These are phyloP conservation scores for Theocolax elegans DNA, from an alignment of 1,140 invertebrate genomes.

Conservation along the genomic window DNA sequence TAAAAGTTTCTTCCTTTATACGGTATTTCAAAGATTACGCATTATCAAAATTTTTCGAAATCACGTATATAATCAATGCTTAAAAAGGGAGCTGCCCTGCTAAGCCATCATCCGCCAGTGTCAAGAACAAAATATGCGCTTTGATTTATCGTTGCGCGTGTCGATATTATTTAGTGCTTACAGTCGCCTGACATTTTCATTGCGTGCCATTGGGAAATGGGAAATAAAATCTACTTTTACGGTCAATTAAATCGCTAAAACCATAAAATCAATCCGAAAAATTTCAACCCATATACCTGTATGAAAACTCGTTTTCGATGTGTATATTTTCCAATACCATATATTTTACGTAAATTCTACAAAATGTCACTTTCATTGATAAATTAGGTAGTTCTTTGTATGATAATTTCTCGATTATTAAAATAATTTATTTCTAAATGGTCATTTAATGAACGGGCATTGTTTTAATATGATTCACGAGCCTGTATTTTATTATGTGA, in stretches of 20 bases:
- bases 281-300: neutral
- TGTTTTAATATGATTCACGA: too few species aligned
- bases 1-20: too few species aligned
- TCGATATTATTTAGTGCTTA: conserved; percentile 38
- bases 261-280: conserved; percentile 14
- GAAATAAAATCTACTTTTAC: conserved; percentile 36
- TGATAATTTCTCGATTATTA: too few species aligned
- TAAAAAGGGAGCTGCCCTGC: neutral
- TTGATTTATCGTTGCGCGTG: conserved; percentile 24
- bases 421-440: too few species aligned
- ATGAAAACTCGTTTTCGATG: too few species aligned
- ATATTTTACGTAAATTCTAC: too few species aligned
- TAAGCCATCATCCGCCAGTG: conserved; percentile 22
- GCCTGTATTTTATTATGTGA: too few species aligned
- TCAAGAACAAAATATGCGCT: conserved; percentile 26
- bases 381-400: too few species aligned
- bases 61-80: conserved; percentile 7
- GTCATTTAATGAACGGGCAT: too few species aligned
- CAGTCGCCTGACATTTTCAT: conserved; percentile 27
- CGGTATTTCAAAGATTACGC: neutral
- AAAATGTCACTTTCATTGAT: too few species aligned
- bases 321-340: too few species aligned
- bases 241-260: conserved; percentile 28
- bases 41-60: neutral
- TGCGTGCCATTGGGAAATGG: conserved; percentile 14